A percentile compares a stretch with the other conserved stretches of the same genome.
Conservation (phyloP, 1,140 invertebrate genomes). For the Halesus radiatus region DNA sequence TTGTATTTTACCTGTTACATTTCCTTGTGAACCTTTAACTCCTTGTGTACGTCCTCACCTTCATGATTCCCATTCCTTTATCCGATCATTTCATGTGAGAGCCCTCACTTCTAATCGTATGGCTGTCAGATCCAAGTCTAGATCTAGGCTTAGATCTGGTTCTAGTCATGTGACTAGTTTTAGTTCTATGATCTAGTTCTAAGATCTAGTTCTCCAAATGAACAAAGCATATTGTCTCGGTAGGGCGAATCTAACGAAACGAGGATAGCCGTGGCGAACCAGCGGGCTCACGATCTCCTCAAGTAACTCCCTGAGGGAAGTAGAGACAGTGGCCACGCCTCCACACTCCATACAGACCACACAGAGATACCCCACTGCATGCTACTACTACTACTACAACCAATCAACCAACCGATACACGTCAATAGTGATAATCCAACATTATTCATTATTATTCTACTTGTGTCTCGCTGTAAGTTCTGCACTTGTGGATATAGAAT, state of each 20-base stretch:
- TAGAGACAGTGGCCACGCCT: conserved; percentile 26
- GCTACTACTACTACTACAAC: neutral
- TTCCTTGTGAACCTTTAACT: neutral
- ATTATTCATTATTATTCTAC: conserved; percentile 5
- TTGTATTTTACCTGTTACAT: neutral
- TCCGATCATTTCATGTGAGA: conserved; percentile 10
- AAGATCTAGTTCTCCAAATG: conserved; percentile 6
- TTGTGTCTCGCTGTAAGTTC: conserved; percentile 2
- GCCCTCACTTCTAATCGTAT: neutral
- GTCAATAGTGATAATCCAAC: conserved; percentile 7
- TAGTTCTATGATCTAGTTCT: conserved; percentile 14
- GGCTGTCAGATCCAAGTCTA: neutral
- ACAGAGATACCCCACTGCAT: conserved; percentile 33
- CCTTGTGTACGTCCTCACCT: neutral
- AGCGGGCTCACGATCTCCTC: conserved; percentile 86
- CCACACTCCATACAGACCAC: conserved; percentile 28
- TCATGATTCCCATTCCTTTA: neutral
- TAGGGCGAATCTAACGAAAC: conserved; percentile 82
- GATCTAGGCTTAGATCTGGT: no score
- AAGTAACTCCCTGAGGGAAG: conserved; percentile 71
- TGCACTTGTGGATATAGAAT: neutral
- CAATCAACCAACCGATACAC: neutral
- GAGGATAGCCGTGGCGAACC: conserved; percentile 87
- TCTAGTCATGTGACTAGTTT: no score
- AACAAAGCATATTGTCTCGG: conserved; percentile 51